Evolutionary conservation across 2,797 vertebrate species (phyloP).

Genomic region (Galaxias olidus): DNA sequence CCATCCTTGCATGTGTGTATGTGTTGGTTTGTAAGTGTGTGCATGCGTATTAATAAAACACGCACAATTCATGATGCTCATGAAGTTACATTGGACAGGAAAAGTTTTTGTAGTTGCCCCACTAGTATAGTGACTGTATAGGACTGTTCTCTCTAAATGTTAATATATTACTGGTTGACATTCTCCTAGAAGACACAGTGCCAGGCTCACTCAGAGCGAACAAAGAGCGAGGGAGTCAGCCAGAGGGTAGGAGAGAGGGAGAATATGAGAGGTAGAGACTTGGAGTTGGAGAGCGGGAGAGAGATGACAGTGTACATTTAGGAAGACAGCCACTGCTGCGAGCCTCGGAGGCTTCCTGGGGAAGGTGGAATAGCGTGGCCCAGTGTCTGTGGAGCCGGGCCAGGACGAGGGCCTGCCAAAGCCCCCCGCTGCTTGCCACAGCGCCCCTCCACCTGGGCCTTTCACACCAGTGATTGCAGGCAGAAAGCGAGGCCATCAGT

Average conservation of each 20-base stretch:
- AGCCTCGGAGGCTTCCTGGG: slow-evolving; percentile 47
- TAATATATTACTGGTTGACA: slow-evolving; percentile 67
- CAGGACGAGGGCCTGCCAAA: no score
- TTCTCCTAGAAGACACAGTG: slow-evolving; percentile 53
- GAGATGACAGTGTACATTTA: slow-evolving; percentile 24
- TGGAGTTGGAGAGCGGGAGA: slow-evolving; percentile 1
- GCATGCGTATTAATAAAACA: no score
- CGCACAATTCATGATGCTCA: no score
- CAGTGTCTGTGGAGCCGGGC: slow-evolving; percentile 51
- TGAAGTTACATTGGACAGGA: no score
- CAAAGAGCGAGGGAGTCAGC: background rate
- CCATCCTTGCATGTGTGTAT: no score
- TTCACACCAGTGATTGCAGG: no score
- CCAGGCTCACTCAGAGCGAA: slow-evolving; percentile 40
- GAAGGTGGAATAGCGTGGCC: slow-evolving; percentile 52
- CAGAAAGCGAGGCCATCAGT: no score
- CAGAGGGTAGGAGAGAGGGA: background rate
- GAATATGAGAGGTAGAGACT: background rate
- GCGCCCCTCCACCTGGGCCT: no score
- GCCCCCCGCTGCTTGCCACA: no score
- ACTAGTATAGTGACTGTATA: no score
- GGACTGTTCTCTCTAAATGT: slow-evolving; percentile 57
- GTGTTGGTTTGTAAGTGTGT: no score
- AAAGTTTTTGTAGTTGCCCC: no score
- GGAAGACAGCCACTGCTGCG: slow-evolving; percentile 42